Evolutionary conservation across 92 coral and sea anemone species (phyloP), one percentile per base, ranked within the genome.

Genomic region (Palythoa grandiflora): DNA sequence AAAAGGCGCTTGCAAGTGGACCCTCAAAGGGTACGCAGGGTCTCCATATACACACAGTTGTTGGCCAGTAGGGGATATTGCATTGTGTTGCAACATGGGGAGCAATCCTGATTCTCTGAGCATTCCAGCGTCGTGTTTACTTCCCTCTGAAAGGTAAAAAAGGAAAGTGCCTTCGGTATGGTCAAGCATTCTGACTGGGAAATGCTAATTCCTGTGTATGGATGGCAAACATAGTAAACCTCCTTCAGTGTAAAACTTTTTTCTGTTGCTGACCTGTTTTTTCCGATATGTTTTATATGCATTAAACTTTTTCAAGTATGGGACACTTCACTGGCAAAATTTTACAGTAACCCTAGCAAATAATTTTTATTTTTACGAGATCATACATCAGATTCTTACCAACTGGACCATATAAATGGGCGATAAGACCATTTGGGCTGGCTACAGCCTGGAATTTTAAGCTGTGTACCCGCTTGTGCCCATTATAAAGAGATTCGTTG

Each of bases 391-490:
- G 37, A 76, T 66, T 38, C 85, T 60, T 87, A 77, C 89, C 89
- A 38, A 88, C 91, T 66, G 87, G 91, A 39, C 88, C 91, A 80
- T 88, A 80, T 37, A 88, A 21, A 80, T 88, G 68, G 40, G 91
- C 87, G 47, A 88, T 81, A n/a, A 88, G 44, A 10, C 91, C 91
- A 88, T 88, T 80, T 36, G 91, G 91, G n/a, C 81, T n/a, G 2
- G 91, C 88, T 76, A 88, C 63, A 40, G 91, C 83, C 79, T 87
- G 89, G 57, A 87, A 87, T 65, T 87, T 83, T 60, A 13, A 16
- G 6, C 19, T n/a, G 20, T 60, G 68, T 13, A 60, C 6, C 68
- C 68, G 16, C n/a, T 88, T 88, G 53, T 88, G 91, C 3, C 91
- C 87, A 70, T 88, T 88, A 55, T 80, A 88, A 44, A 88, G 87